Base-by-base conservation (phyloP, 2,888 invertebrate species). In the Willowsia nigromaculata region DNA sequence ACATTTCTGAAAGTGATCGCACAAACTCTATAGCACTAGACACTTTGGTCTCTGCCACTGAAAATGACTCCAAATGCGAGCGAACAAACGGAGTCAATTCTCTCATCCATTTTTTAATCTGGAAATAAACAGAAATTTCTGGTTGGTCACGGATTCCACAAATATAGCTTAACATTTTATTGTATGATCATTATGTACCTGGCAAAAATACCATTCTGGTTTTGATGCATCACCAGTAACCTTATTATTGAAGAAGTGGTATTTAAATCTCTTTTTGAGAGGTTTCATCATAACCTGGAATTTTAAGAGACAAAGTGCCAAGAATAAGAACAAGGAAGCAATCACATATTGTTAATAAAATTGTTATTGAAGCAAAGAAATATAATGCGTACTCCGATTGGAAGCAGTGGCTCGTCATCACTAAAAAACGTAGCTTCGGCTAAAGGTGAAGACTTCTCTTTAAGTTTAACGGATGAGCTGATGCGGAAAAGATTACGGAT, bases 131-230 rank as follows among this genome's bases (percentile, higher is more conserved):
- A 37, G 47, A 83, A 62, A 4, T 33, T 62, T 25, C 2, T 3
- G 13, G n/a, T 82, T 76, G 25, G 43, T 37, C 25, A 85, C 22
- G 6, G n/a, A 62, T 27, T 5, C 15, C 33, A 59, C 65, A 85
- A 7, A 65, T 25, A 47, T 15, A 84, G 43, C n/a, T n/a, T n/a
- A n/a, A n/a, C n/a, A n/a, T n/a, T n/a, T n/a, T n/a, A n/a, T n/a
- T n/a, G n/a, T n/a, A n/a, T n/a, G n/a, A n/a, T n/a, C n/a, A n/a
- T n/a, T n/a, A n/a, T n/a, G n/a, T 56, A 91, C 91, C 87, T 92
- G 92, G 30, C 92, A 86, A 83, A 92, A 92, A 85, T 92, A 92
- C 92, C 92, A 92, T 50, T 92, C 92, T 2, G 92, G 92, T 33
- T 90, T 83, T 11, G 65, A 68, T 25, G 91, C 65, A 59, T 92